Evolutionary conservation across 2,888 invertebrate genomes (phyloP), one percentile per base, ranked within the genome.

Genomic region (Chromoteleia sp.): DNA sequence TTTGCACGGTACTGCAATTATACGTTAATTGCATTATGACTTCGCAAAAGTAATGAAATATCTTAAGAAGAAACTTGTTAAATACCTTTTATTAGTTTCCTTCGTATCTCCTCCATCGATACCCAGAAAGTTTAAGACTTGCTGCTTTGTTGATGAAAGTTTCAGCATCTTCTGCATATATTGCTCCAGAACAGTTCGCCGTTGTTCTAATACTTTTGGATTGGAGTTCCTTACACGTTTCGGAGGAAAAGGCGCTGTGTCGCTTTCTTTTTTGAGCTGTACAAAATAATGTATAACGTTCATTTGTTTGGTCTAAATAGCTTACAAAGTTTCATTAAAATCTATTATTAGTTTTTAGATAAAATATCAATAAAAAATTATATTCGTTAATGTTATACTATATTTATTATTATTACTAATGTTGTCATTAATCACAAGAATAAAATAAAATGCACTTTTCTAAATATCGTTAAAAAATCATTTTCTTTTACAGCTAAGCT

Each of bases 191-290:
- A 92, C 93, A 41, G 91, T 91, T 82, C 93, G 88, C 67, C 94
- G 91, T 54, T 93, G 93, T 86, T 94, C 94, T 50, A 94, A 89
- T 12, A 94, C 93, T 87, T 93, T 93, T 6, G 92, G 92, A 81
- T 93, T 93, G 39, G 92, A 93, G 86, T 94, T 94, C 79, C 94
- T 89, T 2, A 94, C 93, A 84, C 93, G 92, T 84, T 94, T 94
- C 0, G 94, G 94, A 14, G 94, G 94, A 89, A 94, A 94, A 43
- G 93, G 92, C 33, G 93, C 93, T 0, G 93, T 93, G 48, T 89
- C 91, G 45, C 84, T 80, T 41, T 92, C 89, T 84, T 93, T 94
- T 79, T 94, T 93, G 79, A 93, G 85, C 93, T 93, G 84, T 6
- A 50, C 21, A 50, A 21, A 39, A 43, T 19, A 19, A 15, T 21